Evolutionary conservation across 2,888 invertebrate species (phyloP).

Genomic region (Thymelicus acteon): DNA sequence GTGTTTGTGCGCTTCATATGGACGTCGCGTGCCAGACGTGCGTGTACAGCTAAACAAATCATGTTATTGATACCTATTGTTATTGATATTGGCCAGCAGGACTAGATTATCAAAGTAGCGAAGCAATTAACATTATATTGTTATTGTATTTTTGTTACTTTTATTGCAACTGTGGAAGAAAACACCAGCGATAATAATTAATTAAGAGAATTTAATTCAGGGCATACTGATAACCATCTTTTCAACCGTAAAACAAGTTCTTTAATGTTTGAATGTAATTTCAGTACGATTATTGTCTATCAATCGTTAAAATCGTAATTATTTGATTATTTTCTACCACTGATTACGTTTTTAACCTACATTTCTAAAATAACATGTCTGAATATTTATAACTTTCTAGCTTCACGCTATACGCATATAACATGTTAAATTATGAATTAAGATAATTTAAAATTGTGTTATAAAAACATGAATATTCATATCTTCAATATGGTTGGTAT

Average conservation of each 20-base stretch:
- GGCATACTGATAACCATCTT: no score
- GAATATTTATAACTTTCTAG: conserved; percentile 1
- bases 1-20: conserved; percentile 8
- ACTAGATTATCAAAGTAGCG: not conserved
- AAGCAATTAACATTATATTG: not conserved
- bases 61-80: conserved; percentile 13
- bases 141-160: no score
- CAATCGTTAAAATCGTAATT: not conserved
- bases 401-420: not conserved
- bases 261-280: no score
- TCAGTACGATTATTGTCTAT: not conserved
- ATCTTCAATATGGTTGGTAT: no score
- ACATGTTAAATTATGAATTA: not conserved
- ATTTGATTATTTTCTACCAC: not conserved
- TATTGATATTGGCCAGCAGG: not conserved
- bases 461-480: no score
- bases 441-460: not conserved
- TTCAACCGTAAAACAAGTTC: no score
- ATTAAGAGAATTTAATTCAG: no score
- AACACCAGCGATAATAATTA: no score
- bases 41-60: conserved; percentile 5
- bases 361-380: not conserved
- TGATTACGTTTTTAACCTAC: not conserved
- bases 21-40: conserved; percentile 21
- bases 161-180: no score